Evolutionary conservation across 2,888 invertebrate genomes (phyloP).

Genomic region (Thymelicus acteon): DNA sequence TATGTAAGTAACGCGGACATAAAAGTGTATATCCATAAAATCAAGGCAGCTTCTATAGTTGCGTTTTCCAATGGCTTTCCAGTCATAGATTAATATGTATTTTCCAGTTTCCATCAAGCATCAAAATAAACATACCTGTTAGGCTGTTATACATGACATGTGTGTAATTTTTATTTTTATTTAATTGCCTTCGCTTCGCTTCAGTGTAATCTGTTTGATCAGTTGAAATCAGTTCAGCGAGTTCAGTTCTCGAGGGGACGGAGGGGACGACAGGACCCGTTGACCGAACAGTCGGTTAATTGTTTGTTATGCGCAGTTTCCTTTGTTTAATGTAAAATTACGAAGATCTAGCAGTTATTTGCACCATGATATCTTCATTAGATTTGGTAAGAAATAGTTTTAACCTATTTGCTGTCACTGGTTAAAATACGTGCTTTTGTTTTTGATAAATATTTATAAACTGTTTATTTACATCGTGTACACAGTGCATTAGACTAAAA

Average conservation of each 20-base stretch:
- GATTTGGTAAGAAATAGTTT: neutral
- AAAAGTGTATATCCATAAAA: slow-evolving; percentile 19
- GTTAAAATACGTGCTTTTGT: neutral
- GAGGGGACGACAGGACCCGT: neutral
- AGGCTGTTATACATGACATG: no score
- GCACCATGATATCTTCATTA: neutral
- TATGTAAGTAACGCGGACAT: neutral
- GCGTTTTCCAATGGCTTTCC: no score
- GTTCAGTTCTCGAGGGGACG: neutral
- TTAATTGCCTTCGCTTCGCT: neutral
- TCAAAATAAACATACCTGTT: no score
- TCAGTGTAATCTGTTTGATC: no score
- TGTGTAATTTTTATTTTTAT: no score
- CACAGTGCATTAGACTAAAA: no score
- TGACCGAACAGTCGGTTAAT: neutral
- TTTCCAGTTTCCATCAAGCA: no score
- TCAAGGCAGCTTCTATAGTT: slow-evolving; percentile 13
- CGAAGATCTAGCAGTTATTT: neutral
- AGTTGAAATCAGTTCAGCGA: no score
- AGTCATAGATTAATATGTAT: no score
- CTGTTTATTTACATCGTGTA: no score
- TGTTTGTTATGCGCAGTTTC: slow-evolving; percentile 1
- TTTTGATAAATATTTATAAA: neutral
- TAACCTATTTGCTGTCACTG: neutral
- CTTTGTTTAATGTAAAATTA: neutral